These are phyloP conservation scores for Conus canariensis DNA, from an alignment of 2,888 invertebrate species.

Conservation along the genomic window DNA sequence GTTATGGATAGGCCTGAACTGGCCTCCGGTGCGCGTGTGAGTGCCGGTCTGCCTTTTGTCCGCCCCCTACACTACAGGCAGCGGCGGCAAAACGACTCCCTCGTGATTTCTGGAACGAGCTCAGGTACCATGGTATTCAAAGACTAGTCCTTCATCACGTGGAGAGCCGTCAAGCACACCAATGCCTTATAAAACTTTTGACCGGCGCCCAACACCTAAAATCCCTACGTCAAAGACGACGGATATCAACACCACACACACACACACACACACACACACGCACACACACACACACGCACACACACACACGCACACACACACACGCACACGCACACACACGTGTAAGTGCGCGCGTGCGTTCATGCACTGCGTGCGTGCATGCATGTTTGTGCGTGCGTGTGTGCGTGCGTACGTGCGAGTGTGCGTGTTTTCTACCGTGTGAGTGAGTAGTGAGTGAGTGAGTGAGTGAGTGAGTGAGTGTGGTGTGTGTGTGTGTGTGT, in stretches of 20 bases:
- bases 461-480: too few species aligned
- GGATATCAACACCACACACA: too few species aligned
- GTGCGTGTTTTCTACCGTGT: too few species aligned
- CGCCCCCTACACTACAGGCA: background rate
- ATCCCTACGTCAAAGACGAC: too few species aligned
- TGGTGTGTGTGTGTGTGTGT: too few species aligned
- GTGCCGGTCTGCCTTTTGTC: background rate
- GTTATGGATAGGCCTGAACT: too few species aligned
- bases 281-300: background rate
- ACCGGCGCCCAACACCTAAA: too few species aligned
- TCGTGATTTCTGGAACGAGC: background rate
- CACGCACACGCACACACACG: background rate
- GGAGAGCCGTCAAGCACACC: background rate
- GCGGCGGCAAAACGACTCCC: background rate
- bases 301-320: background rate
- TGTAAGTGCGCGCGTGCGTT: background rate
- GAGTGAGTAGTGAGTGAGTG: too few species aligned
- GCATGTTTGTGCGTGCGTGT: background rate
- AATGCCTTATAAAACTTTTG: background rate
- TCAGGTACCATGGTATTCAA: background rate
- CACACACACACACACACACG: too few species aligned
- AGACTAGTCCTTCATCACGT: background rate
- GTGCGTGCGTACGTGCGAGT: too few species aligned
- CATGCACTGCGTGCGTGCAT: background rate
- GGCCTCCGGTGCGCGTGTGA: background rate